Percentiles rank a stretch among this genome's conserved stretches.
These are phyloP conservation scores for Eidolon helvum DNA, from an alignment of 2,113 vertebrate species.

Conservation along the genomic window DNA sequence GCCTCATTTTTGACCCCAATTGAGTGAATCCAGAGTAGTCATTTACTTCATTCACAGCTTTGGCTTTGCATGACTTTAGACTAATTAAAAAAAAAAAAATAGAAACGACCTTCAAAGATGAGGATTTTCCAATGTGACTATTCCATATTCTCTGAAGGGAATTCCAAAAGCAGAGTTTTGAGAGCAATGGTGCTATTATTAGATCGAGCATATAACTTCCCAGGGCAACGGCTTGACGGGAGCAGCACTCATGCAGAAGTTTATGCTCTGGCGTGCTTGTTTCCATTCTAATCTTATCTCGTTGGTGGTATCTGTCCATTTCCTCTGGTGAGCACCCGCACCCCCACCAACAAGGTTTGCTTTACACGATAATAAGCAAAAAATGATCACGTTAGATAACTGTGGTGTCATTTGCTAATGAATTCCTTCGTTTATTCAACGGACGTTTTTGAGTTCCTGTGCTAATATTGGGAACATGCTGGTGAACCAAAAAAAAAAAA, in stretches of 20 bases:
- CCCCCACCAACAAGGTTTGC: neutral
- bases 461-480: neutral
- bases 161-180: neutral
- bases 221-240: neutral
- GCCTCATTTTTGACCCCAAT: slow-evolving; percentile 62
- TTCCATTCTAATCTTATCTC: neutral
- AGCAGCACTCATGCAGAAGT: neutral
- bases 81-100: slow-evolving; percentile 38
- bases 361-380: neutral
- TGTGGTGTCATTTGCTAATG: neutral
- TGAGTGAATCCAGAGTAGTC: neutral
- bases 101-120: slow-evolving; percentile 43
- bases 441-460: neutral
- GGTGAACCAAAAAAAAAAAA: neutral
- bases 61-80: neutral
- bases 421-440: neutral
- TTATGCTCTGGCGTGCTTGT: neutral
- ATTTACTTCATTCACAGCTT: slow-evolving; percentile 18
- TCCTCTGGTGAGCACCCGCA: neutral
- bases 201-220: neutral
- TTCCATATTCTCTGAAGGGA: slow-evolving; percentile 32
- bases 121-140: slow-evolving; percentile 24
- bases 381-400: neutral
- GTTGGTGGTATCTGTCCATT: neutral
- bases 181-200: neutral